These are phyloP conservation scores for Eupelmus urozonus DNA, from an alignment of 2,888 invertebrate genomes.

Conservation along the genomic window DNA sequence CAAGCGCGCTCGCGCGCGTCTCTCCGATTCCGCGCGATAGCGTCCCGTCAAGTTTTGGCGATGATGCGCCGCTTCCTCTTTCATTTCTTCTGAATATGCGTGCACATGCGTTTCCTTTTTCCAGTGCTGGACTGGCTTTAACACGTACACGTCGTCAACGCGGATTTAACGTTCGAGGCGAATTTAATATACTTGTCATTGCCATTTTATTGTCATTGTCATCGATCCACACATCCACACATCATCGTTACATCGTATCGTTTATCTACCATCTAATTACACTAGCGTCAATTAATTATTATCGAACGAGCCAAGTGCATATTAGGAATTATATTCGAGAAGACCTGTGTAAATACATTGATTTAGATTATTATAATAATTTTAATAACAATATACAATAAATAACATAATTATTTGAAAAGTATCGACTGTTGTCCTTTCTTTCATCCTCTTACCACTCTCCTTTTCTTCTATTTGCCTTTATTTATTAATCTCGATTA, in stretches of 20 bases:
- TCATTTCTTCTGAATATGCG: neutral
- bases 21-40: neutral
- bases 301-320: conserved; percentile 58
- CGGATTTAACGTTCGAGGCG: too few relatives aligned
- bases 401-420: conserved; percentile 58
- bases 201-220: conserved; percentile 31
- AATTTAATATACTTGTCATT: conserved; percentile 30
- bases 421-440: neutral
- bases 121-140: too few relatives aligned
- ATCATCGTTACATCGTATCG: conserved; percentile 29
- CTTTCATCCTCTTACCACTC: neutral
- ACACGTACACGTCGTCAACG: too few relatives aligned
- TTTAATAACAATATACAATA: conserved; percentile 60
- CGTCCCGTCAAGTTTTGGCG: conserved; percentile 1
- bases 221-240: conserved; percentile 10
- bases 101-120: conserved; percentile 14
- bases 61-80: conserved; percentile 11
- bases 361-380: conserved; percentile 59
- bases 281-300: conserved; percentile 57
- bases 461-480: neutral
- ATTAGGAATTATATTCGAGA: conserved; percentile 51
- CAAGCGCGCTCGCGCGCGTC: neutral
- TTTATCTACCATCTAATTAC: conserved; percentile 47
- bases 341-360: conserved; percentile 58
- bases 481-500: neutral